Base-by-base conservation (phyloP, 2,113 vertebrate genomes). In the Pimephales promelas region DNA sequence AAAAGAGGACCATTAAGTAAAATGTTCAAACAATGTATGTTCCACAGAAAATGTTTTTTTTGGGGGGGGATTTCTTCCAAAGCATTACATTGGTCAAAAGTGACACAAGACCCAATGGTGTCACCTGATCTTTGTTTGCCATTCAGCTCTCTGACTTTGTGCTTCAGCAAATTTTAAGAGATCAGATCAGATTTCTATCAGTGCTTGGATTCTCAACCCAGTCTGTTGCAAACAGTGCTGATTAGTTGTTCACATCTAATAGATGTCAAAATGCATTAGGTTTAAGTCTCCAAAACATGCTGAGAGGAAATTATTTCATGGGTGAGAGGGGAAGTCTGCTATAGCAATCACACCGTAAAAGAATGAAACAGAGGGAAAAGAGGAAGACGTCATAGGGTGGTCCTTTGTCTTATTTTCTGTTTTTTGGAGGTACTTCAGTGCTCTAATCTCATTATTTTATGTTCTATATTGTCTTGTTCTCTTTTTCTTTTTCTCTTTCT, bases 171-270 rank as follows among this genome's bases (percentile, higher is more conserved):
- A 36, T 61, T 73, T 22, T 28, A 75, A 70, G 7, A 72, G 80
- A 79, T 83, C 62, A 72, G 80, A 79, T 83, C 62, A n/a, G 81
- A 76, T 87, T 87, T 81, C 31, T 52, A 59, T 59, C 28, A 52
- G 31, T 16, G 34, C 61, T 26, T 59, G 24, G 56, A 28, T 47
- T 85, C 73, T 72, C 20, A 57, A 34, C 49, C 20, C 34, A 31
- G 40, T 43, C 40, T 40, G 36, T 70, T 62, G 54, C 82, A 61
- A 79, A 84, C 31, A 71, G n/a, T 79, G 36, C 31, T 83, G 26
- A 79, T 56, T 9, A 71, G 10, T 47, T 34, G 2, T 62, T 28
- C n/a, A 75, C 74, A 85, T 61, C 75, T 61, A 20, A 14, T 18
- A 72, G n/a, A 36, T 70, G 70, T 22, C 66, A 54, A 62, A 43